phyloP scores from a whole-genome alignment of 1,140 invertebrate species.

The Anoplolepis gracilipes region DNA sequence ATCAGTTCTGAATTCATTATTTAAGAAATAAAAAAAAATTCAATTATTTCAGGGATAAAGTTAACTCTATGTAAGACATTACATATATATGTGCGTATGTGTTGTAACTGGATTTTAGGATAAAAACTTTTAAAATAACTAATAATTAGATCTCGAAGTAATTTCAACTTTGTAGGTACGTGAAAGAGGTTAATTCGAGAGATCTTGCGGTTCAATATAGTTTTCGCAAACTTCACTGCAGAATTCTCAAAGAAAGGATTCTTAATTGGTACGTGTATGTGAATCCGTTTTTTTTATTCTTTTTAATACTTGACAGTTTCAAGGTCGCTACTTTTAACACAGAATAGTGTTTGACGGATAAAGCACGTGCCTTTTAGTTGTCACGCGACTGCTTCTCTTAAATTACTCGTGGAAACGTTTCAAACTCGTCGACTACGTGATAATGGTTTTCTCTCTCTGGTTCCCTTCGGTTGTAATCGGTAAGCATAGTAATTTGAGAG shows the following conservation, averaged over 20 bases:
- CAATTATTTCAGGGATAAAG: conserved; percentile 8
- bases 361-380: conserved; percentile 45
- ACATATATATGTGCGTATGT: too few species aligned
- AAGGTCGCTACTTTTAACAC: conserved; percentile 45
- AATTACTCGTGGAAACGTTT: conserved; percentile 69
- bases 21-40: too few species aligned
- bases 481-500: conserved; percentile 39
- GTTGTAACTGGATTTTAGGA: neutral
- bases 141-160: conserved; percentile 21
- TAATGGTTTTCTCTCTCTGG: conserved; percentile 64
- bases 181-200: conserved; percentile 29
- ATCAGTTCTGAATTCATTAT: neutral
- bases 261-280: conserved; percentile 7
- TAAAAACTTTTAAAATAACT: neutral
- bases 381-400: conserved; percentile 41
- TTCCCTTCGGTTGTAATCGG: conserved; percentile 59
- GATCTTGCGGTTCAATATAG: conserved; percentile 28
- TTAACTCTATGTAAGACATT: neutral
- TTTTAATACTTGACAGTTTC: neutral
- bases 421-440: conserved; percentile 74
- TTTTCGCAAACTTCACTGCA: conserved; percentile 33
- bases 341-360: neutral
- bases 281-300: neutral
- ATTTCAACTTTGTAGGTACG: neutral
- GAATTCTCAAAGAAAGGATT: neutral